These are phyloP conservation scores for Cheirogaleus major DNA, from an alignment of 2,797 vertebrate genomes.

Conservation along the genomic window DNA sequence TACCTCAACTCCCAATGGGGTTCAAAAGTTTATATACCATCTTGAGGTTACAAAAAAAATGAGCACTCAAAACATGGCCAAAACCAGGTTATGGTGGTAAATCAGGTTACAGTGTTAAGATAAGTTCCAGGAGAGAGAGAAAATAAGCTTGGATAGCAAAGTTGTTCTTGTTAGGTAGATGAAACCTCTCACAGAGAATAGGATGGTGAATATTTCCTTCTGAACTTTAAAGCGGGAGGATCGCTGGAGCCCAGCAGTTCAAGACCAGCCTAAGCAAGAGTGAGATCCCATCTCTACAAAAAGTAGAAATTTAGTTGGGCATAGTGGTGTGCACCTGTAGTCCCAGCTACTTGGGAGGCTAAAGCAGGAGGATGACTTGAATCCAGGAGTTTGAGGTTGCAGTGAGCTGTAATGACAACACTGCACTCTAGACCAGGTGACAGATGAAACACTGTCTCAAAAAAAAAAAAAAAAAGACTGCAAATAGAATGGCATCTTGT, in stretches of 20 bases:
- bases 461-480: neutral
- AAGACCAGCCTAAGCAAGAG: too few species aligned
- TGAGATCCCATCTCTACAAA: too few species aligned
- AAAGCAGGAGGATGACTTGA: neutral
- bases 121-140: neutral
- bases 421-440: neutral
- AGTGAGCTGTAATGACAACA: neutral
- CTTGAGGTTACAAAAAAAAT: neutral
- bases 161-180: neutral
- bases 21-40: neutral
- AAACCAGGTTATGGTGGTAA: neutral
- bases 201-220: neutral
- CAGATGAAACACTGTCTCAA: neutral
- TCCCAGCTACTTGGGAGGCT: neutral
- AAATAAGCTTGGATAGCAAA: neutral
- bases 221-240: neutral
- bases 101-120: too few species aligned
- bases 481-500: too few species aligned
- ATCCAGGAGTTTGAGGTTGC: neutral
- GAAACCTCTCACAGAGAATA: neutral
- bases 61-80: neutral
- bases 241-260: too few species aligned
- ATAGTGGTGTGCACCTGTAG: neutral
- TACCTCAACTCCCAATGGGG: neutral
- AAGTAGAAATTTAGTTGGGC: too few species aligned